Percentiles rank a stretch among this genome's conserved stretches.
These are phyloP conservation scores for Acanthopagrus latus DNA, from an alignment of 2,797 vertebrate genomes.

Conservation along the genomic window DNA sequence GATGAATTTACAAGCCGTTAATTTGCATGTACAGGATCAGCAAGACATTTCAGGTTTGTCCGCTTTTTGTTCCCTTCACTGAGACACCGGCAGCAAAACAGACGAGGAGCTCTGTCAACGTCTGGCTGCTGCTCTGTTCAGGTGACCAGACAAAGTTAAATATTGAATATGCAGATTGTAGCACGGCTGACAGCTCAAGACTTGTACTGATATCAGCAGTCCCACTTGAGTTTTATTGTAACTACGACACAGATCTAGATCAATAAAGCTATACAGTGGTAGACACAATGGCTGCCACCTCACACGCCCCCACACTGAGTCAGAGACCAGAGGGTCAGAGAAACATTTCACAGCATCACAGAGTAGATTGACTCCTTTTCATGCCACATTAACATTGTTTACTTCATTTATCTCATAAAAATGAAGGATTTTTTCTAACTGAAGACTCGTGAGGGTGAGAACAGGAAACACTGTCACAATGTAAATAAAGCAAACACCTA, in stretches of 20 bases:
- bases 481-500: too few species aligned
- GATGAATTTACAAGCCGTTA: conserved; percentile 2
- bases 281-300: background rate
- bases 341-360: background rate
- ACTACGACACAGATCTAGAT: conserved; percentile 18
- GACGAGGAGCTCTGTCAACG: background rate
- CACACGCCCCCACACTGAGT: background rate
- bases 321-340: background rate
- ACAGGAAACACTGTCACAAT: too few species aligned
- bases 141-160: background rate
- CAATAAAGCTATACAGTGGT: conserved; percentile 26
- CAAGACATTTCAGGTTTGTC: conserved; percentile 64
- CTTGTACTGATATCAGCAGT: background rate
- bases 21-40: conserved; percentile 24
- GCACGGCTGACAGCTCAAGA: background rate
- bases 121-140: background rate
- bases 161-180: too few species aligned
- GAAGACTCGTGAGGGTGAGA: too few species aligned
- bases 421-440: too few species aligned
- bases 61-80: conserved; percentile 52
- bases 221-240: background rate
- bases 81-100: conserved; percentile 40
- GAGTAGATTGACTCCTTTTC: too few species aligned
- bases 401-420: background rate
- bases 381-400: too few species aligned